Evolutionary conservation across 2,797 vertebrate genomes (phyloP), one percentile per base, ranked within the genome.

Genomic region (Carcharodon carcharias): DNA sequence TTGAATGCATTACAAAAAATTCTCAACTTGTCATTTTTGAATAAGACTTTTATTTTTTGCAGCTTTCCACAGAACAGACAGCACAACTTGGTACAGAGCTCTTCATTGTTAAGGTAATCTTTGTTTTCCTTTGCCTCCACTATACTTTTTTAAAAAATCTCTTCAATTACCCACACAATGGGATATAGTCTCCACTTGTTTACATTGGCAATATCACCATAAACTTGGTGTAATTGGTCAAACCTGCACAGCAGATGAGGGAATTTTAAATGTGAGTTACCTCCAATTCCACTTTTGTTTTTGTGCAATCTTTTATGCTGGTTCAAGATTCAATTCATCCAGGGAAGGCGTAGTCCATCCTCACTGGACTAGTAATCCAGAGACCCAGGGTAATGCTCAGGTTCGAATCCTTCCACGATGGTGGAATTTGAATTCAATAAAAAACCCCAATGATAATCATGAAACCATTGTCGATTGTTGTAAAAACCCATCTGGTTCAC

Each of bases 21-120:
- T 56, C 31, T 58, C 12, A 91, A 56, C 40, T 31, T 58, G 35
- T 95, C 45, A 95, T 56, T 95, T 95, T 73, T 50, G 50, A 56
- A 73, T 95, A 95, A 95, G 61, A 7, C 65, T 73, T 28, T 4
- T 50, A 50, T 50, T 50, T 85, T 85, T 96, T 96, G 23, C 96
- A 99, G 99, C 97, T 99, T 97, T 99, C 99, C 96, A 99, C 99
- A 94, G 99, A 99, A 97, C 99, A 99, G 97, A 99, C 99, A 0
- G 99, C 99, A 96, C 99, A 99, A 96, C 98, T 99, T 97, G 99
- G 99, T 56, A 98, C 99, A 96, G 99, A 99, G 96, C 98, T 99
- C 96, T 99, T 99, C 97, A 99, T 99, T 61, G 99, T 99, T 96
- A 99, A 99, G 98, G 99, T 99, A 97, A 97, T 23, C 21, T 23